Percentiles rank a stretch among this genome's conserved stretches.
phyloP scores from a whole-genome alignment of 2,797 vertebrate species.

The Aplochiton taeniatus region DNA sequence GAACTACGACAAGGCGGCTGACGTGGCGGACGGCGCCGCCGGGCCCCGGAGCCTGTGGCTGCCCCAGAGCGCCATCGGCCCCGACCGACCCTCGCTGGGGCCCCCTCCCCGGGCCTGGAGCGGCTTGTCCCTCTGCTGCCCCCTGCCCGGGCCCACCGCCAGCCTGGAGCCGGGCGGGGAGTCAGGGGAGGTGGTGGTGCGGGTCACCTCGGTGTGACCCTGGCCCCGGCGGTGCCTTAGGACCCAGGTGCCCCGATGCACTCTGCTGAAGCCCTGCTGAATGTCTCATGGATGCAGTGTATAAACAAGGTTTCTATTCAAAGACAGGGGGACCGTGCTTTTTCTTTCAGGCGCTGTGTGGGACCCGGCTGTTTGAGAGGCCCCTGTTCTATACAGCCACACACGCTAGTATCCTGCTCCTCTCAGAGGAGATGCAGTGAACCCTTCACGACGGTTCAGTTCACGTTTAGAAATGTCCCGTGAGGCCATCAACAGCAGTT shows the following conservation, averaged over 20 bases:
- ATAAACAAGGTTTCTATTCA: constrained; percentile 67
- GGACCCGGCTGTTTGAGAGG: too few species aligned
- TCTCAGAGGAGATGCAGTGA: too few species aligned
- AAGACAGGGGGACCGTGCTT: constrained; percentile 15
- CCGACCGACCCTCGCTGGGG: constrained; percentile 77
- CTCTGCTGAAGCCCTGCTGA: too few species aligned
- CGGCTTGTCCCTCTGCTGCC: constrained; percentile 79
- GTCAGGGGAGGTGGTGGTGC: constrained; percentile 87
- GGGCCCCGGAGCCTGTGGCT: constrained; percentile 75
- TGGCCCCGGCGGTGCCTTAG: constrained; percentile 36
- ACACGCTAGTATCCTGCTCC: too few species aligned
- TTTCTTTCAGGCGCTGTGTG: neutral
- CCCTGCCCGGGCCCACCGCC: constrained; percentile 71
- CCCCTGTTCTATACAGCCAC: too few species aligned
- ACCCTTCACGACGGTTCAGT: too few species aligned
- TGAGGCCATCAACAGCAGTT: too few species aligned
- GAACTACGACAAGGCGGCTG: constrained; percentile 89
- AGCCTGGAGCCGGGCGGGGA: constrained; percentile 76
- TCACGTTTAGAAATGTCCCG: too few species aligned
- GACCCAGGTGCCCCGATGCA: too few species aligned
- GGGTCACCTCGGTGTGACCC: constrained; percentile 87
- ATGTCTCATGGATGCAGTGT: constrained; percentile 56
- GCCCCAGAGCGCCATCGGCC: constrained; percentile 77
- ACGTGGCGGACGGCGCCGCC: constrained; percentile 82
- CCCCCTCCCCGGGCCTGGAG: constrained; percentile 76